Evolutionary conservation across 53 echinoderm and acorn worm species (phyloP).

Genomic region (Paracentrotus lividus): DNA sequence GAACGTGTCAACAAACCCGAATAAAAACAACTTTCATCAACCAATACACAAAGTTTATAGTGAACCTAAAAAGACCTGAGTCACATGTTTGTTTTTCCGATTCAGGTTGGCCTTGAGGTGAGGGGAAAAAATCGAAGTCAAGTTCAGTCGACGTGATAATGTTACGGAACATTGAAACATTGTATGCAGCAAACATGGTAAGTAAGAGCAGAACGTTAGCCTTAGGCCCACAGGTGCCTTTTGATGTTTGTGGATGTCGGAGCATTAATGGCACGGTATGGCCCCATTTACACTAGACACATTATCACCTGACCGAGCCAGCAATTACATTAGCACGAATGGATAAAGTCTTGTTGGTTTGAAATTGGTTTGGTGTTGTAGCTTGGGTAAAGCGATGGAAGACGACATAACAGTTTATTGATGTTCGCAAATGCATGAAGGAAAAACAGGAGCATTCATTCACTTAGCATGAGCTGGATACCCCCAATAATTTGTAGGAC

Average conservation of each 20-base stretch:
- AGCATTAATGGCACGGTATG: neutral
- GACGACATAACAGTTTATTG: neutral
- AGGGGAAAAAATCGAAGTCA: neutral
- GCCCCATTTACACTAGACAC: too few species aligned
- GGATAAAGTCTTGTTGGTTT: too few species aligned
- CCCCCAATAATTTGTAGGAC: neutral
- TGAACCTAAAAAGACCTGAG: too few species aligned
- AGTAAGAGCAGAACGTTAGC: neutral
- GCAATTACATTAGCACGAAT: too few species aligned
- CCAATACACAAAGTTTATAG: too few species aligned
- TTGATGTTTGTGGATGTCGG: neutral
- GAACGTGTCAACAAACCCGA: too few species aligned
- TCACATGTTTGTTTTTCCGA: too few species aligned
- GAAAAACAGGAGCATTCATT: conserved; percentile 1
- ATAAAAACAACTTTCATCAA: too few species aligned
- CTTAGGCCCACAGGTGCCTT: neutral
- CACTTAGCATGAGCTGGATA: conserved; percentile 9
- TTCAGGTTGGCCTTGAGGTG: neutral
- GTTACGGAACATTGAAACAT: conserved; percentile 24
- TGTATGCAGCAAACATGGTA: neutral
- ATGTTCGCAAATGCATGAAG: neutral
- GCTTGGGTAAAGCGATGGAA: too few species aligned
- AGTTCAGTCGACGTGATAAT: conserved; percentile 11
- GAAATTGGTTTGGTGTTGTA: too few species aligned
- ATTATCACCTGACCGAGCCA: too few species aligned